Evolutionary conservation across 2,113 vertebrate genomes (phyloP).

Genomic region (Ammodytes marinus): DNA sequence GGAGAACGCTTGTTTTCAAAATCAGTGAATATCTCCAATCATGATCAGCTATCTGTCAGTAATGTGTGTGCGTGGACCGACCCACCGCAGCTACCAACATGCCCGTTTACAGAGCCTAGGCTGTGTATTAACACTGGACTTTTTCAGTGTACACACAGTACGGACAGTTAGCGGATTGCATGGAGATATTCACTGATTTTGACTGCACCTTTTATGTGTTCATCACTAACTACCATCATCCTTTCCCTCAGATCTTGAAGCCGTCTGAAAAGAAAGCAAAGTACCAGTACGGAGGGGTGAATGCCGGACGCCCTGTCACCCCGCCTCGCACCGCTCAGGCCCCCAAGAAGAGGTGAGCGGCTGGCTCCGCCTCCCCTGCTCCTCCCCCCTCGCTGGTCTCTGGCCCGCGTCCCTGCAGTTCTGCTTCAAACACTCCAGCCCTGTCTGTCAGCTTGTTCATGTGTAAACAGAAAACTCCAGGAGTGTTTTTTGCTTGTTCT

Average conservation of each 20-base stretch:
- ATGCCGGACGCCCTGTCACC: slow-evolving; percentile 93
- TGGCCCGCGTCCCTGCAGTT: slow-evolving; percentile 47
- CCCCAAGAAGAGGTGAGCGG: slow-evolving; percentile 96
- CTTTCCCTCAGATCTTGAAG: slow-evolving; percentile 90
- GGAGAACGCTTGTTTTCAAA: too few relatives aligned
- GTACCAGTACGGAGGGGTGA: slow-evolving; percentile 95
- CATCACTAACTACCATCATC: neutral
- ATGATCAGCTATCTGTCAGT: too few relatives aligned
- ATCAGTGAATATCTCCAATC: too few relatives aligned
- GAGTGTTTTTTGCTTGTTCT: slow-evolving; percentile 70
- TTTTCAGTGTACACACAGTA: too few relatives aligned
- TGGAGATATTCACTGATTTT: too few relatives aligned
- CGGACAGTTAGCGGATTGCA: too few relatives aligned
- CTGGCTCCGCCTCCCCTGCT: slow-evolving; percentile 40
- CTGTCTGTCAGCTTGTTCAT: slow-evolving; percentile 64
- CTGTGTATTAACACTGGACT: too few relatives aligned
- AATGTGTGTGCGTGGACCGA: too few relatives aligned
- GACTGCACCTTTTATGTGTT: neutral
- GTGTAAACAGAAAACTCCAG: slow-evolving; percentile 61
- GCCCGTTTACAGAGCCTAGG: too few relatives aligned
- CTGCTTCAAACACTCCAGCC: slow-evolving; percentile 66
- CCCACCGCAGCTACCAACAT: too few relatives aligned
- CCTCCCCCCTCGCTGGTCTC: slow-evolving; percentile 19
- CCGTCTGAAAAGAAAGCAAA: slow-evolving; percentile 97
- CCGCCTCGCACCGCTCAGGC: slow-evolving; percentile 94